phyloP scores from a whole-genome alignment of 2,888 invertebrate genomes.

The Orthonevra nobilis region DNA sequence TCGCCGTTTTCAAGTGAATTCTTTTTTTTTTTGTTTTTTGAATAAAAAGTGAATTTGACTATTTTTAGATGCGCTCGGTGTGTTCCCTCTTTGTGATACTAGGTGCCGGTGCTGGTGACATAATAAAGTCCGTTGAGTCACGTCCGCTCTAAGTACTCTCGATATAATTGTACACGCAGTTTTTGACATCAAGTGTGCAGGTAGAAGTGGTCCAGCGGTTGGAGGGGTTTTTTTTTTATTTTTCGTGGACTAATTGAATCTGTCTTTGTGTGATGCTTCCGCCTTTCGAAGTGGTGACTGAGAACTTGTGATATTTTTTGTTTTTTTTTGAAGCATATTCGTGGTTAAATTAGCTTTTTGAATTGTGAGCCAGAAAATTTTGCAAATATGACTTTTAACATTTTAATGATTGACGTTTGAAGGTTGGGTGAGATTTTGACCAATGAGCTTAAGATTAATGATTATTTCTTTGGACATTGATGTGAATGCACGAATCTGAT shows the following conservation, averaged over 20 bases:
- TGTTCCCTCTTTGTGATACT: slow-evolving; percentile 9
- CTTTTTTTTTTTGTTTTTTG: slow-evolving; percentile 35
- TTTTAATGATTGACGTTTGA: too few relatives aligned
- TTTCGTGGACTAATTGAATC: slow-evolving; percentile 5
- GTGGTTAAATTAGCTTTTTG: too few relatives aligned
- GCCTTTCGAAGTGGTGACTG: background rate
- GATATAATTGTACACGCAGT: background rate
- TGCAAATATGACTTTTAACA: too few relatives aligned
- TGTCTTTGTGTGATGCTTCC: slow-evolving; percentile 6
- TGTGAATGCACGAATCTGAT: too few relatives aligned
- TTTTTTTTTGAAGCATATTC: too few relatives aligned
- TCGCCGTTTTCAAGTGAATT: slow-evolving; percentile 57
- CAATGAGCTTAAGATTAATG: too few relatives aligned
- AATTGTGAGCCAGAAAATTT: too few relatives aligned
- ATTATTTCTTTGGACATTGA: too few relatives aligned
- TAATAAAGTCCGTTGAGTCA: slow-evolving; percentile 59
- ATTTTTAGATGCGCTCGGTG: slow-evolving; percentile 52
- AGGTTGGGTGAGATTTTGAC: too few relatives aligned
- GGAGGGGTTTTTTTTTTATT: background rate
- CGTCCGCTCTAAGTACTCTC: slow-evolving; percentile 39
- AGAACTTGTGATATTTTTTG: too few relatives aligned
- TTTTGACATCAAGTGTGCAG: slow-evolving; percentile 42
- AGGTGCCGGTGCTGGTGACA: slow-evolving; percentile 53
- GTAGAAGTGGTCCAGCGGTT: background rate
- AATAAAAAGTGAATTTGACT: slow-evolving; percentile 59